Percentiles rank a stretch among this genome's conserved stretches.
Conservation (phyloP, 2,797 vertebrate genomes). For the Myripristis jacobus region DNA sequence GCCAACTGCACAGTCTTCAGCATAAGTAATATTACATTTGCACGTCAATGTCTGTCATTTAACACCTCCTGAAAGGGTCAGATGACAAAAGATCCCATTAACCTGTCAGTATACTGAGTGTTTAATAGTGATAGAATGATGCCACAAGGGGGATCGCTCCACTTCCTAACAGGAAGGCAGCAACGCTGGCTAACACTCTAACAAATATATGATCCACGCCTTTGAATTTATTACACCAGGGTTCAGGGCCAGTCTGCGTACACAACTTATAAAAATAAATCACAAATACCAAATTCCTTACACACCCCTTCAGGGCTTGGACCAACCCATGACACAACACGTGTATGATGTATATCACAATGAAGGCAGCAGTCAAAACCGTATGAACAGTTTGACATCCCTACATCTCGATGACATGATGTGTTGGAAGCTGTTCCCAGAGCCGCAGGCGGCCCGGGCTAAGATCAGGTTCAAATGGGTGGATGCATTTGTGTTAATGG, state of each 20-base stretch:
- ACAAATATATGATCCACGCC: not conserved
- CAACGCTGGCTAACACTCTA: too few relatives aligned
- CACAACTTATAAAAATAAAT: too few relatives aligned
- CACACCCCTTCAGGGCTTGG: too few relatives aligned
- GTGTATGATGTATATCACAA: too few relatives aligned
- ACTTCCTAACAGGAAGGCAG: not conserved
- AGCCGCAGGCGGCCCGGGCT: conserved; percentile 34
- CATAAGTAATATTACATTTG: not conserved
- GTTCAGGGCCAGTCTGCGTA: too few relatives aligned
- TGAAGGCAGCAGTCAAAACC: too few relatives aligned
- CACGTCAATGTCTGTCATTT: not conserved
- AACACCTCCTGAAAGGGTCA: not conserved
- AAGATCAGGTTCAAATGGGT: conserved; percentile 62
- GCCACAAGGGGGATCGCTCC: not conserved
- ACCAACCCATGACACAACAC: too few relatives aligned
- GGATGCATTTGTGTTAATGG: conserved; percentile 49
- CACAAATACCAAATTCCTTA: too few relatives aligned
- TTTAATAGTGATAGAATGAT: not conserved
- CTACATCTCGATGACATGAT: not conserved
- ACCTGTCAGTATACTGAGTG: not conserved
- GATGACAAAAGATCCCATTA: not conserved
- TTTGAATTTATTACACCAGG: too few relatives aligned
- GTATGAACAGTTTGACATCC: too few relatives aligned
- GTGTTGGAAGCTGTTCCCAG: conserved; percentile 1
- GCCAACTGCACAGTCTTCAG: not conserved